Evolutionary conservation across 2,113 vertebrate species (phyloP).

Genomic region (Melanostigma gelatinosum): DNA sequence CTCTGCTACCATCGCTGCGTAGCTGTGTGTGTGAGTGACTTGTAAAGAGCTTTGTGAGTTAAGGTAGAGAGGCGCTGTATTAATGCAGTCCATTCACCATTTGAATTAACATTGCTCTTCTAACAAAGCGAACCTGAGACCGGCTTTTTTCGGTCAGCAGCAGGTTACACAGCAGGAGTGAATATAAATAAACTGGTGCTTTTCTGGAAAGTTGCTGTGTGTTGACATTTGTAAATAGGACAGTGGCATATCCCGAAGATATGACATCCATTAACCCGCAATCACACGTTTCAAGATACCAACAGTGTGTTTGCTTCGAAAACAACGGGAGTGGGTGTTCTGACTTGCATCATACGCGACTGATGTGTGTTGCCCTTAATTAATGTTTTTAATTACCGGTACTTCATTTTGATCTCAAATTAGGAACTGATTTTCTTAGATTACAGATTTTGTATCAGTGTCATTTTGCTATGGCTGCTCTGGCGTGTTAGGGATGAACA

Average conservation of each 20-base stretch:
- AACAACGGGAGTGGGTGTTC: background rate
- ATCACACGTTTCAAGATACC: background rate
- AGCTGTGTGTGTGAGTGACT: background rate
- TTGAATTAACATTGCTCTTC: background rate
- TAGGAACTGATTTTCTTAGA: background rate
- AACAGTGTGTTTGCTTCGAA: background rate
- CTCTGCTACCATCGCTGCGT: background rate
- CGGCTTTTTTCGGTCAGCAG: slow-evolving; percentile 1
- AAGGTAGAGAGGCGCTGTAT: background rate
- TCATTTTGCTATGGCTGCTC: background rate
- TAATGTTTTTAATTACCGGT: background rate
- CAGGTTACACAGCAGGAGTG: background rate
- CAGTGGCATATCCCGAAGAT: background rate
- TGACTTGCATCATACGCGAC: background rate
- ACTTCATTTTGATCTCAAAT: background rate
- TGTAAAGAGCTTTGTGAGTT: background rate
- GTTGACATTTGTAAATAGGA: background rate
- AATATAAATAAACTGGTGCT: background rate
- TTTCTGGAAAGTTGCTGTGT: background rate
- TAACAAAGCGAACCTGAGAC: slow-evolving; percentile 9
- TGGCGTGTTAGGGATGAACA: no score
- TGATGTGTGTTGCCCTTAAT: background rate
- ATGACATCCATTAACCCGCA: background rate
- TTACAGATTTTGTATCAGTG: background rate
- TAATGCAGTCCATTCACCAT: background rate